Conservation (phyloP, 2,797 vertebrate species). For the Hirundo rustica region DNA sequence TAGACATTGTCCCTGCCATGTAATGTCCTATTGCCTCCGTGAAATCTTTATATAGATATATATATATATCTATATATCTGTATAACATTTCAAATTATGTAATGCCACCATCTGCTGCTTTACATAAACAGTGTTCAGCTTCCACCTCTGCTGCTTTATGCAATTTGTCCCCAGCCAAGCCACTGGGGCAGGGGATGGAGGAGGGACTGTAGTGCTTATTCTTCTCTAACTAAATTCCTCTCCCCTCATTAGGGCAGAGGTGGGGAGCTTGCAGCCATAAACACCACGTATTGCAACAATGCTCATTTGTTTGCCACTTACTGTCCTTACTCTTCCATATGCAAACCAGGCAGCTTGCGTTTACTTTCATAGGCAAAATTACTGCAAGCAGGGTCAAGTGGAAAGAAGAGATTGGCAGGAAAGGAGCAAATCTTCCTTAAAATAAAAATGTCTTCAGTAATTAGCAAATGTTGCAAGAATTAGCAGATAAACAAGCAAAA, state of each 20-base stretch:
- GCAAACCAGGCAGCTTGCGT: neutral
- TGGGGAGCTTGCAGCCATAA: neutral
- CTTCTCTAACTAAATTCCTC: neutral
- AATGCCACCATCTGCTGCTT: slow-evolving; percentile 54
- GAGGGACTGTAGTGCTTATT: neutral
- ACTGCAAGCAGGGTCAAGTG: neutral
- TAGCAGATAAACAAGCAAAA: slow-evolving; percentile 15
- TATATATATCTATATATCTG: neutral
- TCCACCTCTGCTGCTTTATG: neutral
- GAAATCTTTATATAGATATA: neutral
- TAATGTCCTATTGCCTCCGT: neutral
- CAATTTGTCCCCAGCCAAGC: neutral
- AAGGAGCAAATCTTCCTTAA: slow-evolving; percentile 25
- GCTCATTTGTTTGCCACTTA: neutral
- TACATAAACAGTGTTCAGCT: neutral
- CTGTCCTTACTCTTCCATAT: neutral
- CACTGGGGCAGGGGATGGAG: neutral
- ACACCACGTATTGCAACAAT: fast-evolving
- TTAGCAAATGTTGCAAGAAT: neutral
- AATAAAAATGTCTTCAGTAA: neutral
- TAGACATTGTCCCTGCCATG: neutral
- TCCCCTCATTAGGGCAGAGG: neutral
- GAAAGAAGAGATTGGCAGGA: neutral
- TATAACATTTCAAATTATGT: neutral
- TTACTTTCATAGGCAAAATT: neutral